Conservation (phyloP, 2,888 invertebrate species). For the Alloscopus bannaensis region DNA sequence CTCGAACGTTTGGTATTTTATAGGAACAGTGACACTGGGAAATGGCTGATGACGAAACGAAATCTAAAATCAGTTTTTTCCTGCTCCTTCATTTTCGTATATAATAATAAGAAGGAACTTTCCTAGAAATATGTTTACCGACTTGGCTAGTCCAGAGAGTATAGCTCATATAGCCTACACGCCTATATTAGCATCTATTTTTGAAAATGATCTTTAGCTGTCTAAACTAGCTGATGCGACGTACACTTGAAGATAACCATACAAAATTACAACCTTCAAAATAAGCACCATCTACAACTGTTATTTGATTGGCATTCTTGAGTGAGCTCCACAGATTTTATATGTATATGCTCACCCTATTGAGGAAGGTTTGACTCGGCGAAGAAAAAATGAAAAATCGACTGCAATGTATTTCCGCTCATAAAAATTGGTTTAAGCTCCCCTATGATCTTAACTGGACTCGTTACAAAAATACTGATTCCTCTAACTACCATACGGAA, state of each 20-base stretch:
- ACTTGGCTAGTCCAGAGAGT: background rate
- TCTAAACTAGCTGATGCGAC: conserved; percentile 18
- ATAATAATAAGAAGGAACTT: conserved; percentile 1
- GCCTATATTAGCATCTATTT: background rate
- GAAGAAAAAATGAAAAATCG: conserved; percentile 23
- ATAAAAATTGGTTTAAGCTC: conserved; percentile 43
- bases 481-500: conserved; percentile 78
- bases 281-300: conserved; percentile 24
- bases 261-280: conserved; percentile 16
- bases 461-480: conserved; percentile 53
- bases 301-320: background rate
- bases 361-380: conserved; percentile 4
- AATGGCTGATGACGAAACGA: background rate
- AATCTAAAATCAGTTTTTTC: background rate
- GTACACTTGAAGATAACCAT: conserved; percentile 14
- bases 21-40: conserved; percentile 26
- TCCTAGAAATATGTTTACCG: background rate
- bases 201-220: conserved; percentile 7
- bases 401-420: conserved; percentile 16
- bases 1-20: conserved; percentile 12
- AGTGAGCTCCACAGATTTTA: background rate
- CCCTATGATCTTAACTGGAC: conserved; percentile 25
- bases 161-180: too few species aligned
- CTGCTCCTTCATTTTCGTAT: background rate
- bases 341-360: background rate